Conservation (phyloP, 1,140 invertebrate species). For the Drosophila parabipectinata region DNA sequence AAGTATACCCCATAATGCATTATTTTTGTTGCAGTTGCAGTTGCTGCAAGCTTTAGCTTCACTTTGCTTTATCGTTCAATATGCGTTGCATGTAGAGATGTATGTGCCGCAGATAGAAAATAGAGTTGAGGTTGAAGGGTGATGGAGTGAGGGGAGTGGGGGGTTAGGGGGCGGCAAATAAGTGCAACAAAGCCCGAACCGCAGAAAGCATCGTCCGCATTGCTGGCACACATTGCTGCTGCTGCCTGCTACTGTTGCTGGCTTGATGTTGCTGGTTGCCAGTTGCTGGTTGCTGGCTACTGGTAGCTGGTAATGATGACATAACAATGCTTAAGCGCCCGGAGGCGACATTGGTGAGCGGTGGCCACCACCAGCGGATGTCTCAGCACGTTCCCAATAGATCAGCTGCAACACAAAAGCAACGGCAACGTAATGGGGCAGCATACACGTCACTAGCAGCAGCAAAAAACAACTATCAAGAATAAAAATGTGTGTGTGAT, state of each 20-base stretch:
- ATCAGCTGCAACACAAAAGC: constrained; percentile 59
- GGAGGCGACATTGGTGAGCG: constrained; percentile 64
- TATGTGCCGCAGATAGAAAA: constrained; percentile 17
- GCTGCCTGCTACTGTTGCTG: constrained; percentile 27
- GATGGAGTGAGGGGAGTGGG: neutral
- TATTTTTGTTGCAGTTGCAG: neutral
- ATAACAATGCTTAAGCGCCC: constrained; percentile 80
- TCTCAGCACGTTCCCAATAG: constrained; percentile 80
- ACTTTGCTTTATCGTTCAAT: constrained; percentile 57
- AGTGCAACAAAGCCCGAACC: constrained; percentile 52
- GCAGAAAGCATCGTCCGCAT: constrained; percentile 57
- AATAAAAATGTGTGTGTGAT: neutral
- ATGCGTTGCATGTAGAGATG: constrained; percentile 34
- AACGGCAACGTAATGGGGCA: constrained; percentile 16
- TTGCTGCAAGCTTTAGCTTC: constrained; percentile 20
- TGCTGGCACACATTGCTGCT: constrained; percentile 49
- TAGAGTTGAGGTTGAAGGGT: neutral
- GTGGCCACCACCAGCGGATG: constrained; percentile 50
- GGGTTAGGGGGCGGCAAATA: constrained; percentile 21
- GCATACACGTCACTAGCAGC: constrained; percentile 16
- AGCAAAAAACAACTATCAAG: constrained; percentile 4
- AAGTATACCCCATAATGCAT: constrained; percentile 6
- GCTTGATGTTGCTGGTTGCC: constrained; percentile 24
- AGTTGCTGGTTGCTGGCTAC: constrained; percentile 8
- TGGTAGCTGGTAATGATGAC: constrained; percentile 73